Evolutionary conservation across 2,888 invertebrate species (phyloP), one percentile per base, ranked within the genome.

Genomic region (Carabus problematicus): DNA sequence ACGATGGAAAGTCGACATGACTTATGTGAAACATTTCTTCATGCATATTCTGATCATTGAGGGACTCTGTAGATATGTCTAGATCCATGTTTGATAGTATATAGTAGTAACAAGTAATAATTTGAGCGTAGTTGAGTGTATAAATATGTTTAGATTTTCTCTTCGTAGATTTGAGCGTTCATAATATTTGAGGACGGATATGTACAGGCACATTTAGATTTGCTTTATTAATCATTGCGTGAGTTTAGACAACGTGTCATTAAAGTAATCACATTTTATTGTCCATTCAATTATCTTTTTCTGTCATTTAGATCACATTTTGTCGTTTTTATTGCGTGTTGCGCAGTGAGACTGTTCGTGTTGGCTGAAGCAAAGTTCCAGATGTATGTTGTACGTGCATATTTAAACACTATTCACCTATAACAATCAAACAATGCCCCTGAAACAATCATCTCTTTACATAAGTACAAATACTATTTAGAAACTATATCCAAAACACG

Each of bases 161-260:
- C 29, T 29, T 29, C 29, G 29, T 29, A 29, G 29, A 11, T 16
- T 58, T 58, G 58, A 58, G 58, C n/a, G 39, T 40, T 58, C 40
- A 58, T 42, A 59, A 41, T 54, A 49, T 63, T 59, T 55, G 19
- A 61, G 68, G 68, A 68, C 68, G 68, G 61, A 68, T 58, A 54
- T 40, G 12, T 56, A 64, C 52, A 54, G 54, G 54, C 64, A 64
- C 64, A 56, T 55, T 52, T 54, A 19, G 18, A 12, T 55, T 58
- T 8, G n/a, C 4, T 58, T 58, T 59, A 42, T 52, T n/a, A 52
- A 52, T 14, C 41, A 14, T 59, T 59, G 59, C 59, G 59, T 59
- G 59, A 41, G 18, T 18, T 12, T 52, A 12, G 52, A 52, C 52
- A 52, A 12, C 18, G 14, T 52, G 52, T 14, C 9, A 59, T 40